Conservation (phyloP, 2,888 invertebrate genomes). For the Agrotis clavis region DNA sequence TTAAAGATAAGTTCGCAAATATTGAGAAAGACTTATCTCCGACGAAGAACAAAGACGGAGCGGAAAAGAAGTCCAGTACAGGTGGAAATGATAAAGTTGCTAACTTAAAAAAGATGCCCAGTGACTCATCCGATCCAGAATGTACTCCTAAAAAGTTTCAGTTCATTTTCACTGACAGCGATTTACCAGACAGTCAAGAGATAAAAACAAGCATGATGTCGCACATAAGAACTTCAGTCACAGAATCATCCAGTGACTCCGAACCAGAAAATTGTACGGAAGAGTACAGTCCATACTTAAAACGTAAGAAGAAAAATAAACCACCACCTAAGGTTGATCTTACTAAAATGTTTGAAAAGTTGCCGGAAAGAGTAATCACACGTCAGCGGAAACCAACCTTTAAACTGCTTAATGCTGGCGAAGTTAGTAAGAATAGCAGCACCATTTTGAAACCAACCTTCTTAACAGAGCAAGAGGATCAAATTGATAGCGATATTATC, state of each 20-base stretch:
- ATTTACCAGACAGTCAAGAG: slow-evolving; percentile 85
- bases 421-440: slow-evolving; percentile 58
- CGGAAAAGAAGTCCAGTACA: slow-evolving; percentile 63
- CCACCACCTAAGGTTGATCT: slow-evolving; percentile 76
- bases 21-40: slow-evolving; percentile 61
- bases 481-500: slow-evolving; percentile 79
- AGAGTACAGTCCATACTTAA: slow-evolving; percentile 77
- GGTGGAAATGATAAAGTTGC: slow-evolving; percentile 54
- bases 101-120: slow-evolving; percentile 68
- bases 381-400: slow-evolving; percentile 81
- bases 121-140: slow-evolving; percentile 80
- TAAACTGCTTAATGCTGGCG: slow-evolving; percentile 68
- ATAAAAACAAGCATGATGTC: slow-evolving; percentile 78
- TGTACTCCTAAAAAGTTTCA: slow-evolving; percentile 78
- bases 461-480: slow-evolving; percentile 76
- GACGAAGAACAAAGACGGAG: slow-evolving; percentile 52
- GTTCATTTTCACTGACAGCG: slow-evolving; percentile 76
- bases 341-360: slow-evolving; percentile 75
- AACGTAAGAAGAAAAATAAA: slow-evolving; percentile 72
- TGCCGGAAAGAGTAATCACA: slow-evolving; percentile 81
- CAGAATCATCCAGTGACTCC: slow-evolving; percentile 81
- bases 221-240: slow-evolving; percentile 59
- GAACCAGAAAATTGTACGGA: slow-evolving; percentile 78
- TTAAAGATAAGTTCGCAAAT: slow-evolving; percentile 63
- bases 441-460: slow-evolving; percentile 75